Evolutionary conservation across 2,797 vertebrate species (phyloP).

Genomic region (Dryobates pubescens): DNA sequence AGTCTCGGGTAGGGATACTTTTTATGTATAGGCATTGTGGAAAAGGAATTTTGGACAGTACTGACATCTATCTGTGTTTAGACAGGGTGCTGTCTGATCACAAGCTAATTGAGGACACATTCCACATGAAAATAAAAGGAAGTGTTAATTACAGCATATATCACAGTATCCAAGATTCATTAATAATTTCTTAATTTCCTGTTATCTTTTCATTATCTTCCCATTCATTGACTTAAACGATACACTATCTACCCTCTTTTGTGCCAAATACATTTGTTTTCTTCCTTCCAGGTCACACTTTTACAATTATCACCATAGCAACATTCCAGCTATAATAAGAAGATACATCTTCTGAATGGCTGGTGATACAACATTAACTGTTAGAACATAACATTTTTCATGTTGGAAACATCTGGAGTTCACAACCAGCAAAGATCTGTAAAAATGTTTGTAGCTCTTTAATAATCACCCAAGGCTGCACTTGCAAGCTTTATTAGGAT

Average conservation of each 20-base stretch:
- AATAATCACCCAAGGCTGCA: slow-evolving; percentile 75
- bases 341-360: slow-evolving; percentile 80
- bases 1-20: not conserved
- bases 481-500: slow-evolving; percentile 69
- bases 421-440: slow-evolving; percentile 70
- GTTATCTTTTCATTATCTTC: slow-evolving; percentile 52
- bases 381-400: slow-evolving; percentile 79
- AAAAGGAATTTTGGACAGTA: not conserved
- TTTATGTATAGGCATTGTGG: not conserved
- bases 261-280: slow-evolving; percentile 62
- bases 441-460: slow-evolving; percentile 74
- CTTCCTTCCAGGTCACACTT: slow-evolving; percentile 71
- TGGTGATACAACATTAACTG: slow-evolving; percentile 73
- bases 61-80: not conserved
- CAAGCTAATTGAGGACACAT: not conserved
- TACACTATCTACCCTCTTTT: slow-evolving; percentile 53
- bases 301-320: slow-evolving; percentile 80
- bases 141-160: not conserved
- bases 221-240: slow-evolving; percentile 66
- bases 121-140: not conserved
- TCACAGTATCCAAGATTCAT: not conserved
- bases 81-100: not conserved
- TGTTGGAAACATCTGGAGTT: slow-evolving; percentile 80
- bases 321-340: slow-evolving; percentile 76
- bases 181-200: slow-evolving; percentile 28